Percentiles rank a stretch among this genome's conserved stretches.
phyloP scores from a whole-genome alignment of 2,888 invertebrate species.

The Hetaerina titia region DNA sequence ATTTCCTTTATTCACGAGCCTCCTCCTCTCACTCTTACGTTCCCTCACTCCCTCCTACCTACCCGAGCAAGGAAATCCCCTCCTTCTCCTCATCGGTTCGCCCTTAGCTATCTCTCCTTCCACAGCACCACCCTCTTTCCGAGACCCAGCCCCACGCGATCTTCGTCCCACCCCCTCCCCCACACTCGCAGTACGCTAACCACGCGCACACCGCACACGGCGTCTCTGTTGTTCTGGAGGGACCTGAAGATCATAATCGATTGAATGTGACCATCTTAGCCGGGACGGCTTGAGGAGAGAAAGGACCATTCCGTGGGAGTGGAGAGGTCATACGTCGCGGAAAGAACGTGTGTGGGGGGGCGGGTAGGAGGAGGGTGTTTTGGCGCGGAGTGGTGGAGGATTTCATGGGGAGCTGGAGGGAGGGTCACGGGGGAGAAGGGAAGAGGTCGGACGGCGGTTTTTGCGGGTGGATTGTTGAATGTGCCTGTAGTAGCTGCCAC shows the following conservation, averaged over 20 bases:
- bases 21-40: slow-evolving; percentile 36
- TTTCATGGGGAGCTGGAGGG: neutral
- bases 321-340: slow-evolving; percentile 49
- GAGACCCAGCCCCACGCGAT: neutral
- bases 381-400: neutral
- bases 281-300: neutral
- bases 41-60: neutral
- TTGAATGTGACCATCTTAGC: slow-evolving; percentile 63
- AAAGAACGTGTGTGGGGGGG: neutral
- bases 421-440: neutral
- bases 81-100: slow-evolving; percentile 12
- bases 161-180: neutral
- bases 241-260: slow-evolving; percentile 49
- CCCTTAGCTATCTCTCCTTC: neutral
- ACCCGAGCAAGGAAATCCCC: neutral
- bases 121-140: neutral
- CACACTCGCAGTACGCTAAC: neutral
- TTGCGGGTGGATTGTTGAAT: neutral
- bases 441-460: neutral
- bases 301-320: neutral
- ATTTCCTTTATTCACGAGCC: slow-evolving; percentile 65
- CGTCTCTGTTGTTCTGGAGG: neutral
- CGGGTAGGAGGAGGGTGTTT: neutral
- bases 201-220: neutral
- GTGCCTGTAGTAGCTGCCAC: neutral